phyloP scores from a whole-genome alignment of 2,888 invertebrate species.

The Ctena decussata region DNA sequence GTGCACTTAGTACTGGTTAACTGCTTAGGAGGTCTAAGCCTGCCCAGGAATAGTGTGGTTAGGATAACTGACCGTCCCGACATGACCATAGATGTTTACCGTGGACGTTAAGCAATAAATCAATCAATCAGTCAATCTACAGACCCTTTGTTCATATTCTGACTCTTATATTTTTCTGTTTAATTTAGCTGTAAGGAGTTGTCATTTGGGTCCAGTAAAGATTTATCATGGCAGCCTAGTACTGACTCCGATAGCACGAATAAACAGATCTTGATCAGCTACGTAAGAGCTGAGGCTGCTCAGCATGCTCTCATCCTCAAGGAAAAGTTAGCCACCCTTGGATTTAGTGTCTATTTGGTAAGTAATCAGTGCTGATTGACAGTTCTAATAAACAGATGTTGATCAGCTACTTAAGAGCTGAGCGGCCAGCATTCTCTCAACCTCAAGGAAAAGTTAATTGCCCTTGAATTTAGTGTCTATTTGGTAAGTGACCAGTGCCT shows the following conservation, averaged over 20 bases:
- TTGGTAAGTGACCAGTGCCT: no score
- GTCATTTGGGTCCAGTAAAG: conserved; percentile 76
- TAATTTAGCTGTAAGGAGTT: conserved; percentile 61
- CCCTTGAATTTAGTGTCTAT: conserved; percentile 85
- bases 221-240: conserved; percentile 62
- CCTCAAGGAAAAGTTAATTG: conserved; percentile 83
- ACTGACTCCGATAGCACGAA: conserved; percentile 21
- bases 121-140: no score
- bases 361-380: conserved; percentile 44
- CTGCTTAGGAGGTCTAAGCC: no score
- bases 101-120: no score
- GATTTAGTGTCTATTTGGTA: conserved; percentile 86
- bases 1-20: no score
- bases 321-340: conserved; percentile 81
- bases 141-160: no score
- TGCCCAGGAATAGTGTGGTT: no score
- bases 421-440: conserved; percentile 85
- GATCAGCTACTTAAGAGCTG: conserved; percentile 87
- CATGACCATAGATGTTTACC: no score
- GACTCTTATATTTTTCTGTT: no score
- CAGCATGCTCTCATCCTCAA: conserved; percentile 85
- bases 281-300: conserved; percentile 87
- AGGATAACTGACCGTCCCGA: no score
- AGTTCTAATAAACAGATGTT: conserved; percentile 83
- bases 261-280: conserved; percentile 87